These are phyloP conservation scores for Drosophila sp. DNA, from an alignment of 1,140 invertebrate species.

Conservation along the genomic window DNA sequence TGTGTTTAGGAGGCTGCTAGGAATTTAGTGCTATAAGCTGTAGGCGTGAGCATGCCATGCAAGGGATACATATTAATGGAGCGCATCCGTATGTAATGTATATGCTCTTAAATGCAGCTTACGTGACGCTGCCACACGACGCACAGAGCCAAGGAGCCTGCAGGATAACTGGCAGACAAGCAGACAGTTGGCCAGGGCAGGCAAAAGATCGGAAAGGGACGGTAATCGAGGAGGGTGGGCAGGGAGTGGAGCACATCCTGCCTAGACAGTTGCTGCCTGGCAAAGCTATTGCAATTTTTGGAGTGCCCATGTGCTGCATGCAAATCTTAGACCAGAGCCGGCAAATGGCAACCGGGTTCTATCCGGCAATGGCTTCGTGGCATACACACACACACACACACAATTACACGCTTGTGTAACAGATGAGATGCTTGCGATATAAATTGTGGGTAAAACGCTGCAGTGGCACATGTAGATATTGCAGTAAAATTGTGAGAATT, in stretches of 20 bases:
- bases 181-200: conserved; percentile 3
- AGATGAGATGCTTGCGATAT: conserved; percentile 79
- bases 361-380: conserved; percentile 25
- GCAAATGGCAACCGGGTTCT: conserved; percentile 59
- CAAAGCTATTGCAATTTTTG: conserved; percentile 71
- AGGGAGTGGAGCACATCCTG: conserved; percentile 9
- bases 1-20: conserved; percentile 26
- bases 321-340: conserved; percentile 74
- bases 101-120: conserved; percentile 80
- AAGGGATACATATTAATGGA: conserved; percentile 82
- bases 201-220: background rate
- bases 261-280: conserved; percentile 19
- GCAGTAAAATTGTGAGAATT: conserved; percentile 82
- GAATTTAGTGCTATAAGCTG: conserved; percentile 61
- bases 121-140: conserved; percentile 61
- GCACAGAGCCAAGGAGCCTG: conserved; percentile 24
- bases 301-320: conserved; percentile 68
- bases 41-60: conserved; percentile 69
- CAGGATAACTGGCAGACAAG: conserved; percentile 14
- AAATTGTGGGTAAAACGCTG: conserved; percentile 81
- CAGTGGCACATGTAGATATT: conserved; percentile 78
- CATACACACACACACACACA: conserved; percentile 11
- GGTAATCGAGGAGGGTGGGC: too few relatives aligned
- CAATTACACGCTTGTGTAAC: conserved; percentile 64
- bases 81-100: conserved; percentile 80